Evolutionary conservation across 1,140 invertebrate species (phyloP).

Genomic region (Bathynomus jamesi): DNA sequence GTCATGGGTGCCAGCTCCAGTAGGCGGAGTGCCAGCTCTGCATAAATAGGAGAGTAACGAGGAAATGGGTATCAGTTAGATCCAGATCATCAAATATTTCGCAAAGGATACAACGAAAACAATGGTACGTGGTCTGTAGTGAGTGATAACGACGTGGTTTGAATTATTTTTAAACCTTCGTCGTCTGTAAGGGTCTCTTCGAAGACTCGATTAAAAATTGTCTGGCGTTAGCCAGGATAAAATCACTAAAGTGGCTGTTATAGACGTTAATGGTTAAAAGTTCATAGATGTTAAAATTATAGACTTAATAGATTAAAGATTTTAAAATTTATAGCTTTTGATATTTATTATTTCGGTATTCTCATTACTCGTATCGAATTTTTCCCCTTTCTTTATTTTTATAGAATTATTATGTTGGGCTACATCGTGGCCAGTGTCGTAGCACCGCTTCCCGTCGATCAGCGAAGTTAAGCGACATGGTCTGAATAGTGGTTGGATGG

Average conservation of each 20-base stretch:
- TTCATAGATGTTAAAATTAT: too few species aligned
- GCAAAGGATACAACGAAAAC: background rate
- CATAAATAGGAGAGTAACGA: background rate
- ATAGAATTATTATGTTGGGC: too few species aligned
- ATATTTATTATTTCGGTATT: too few species aligned
- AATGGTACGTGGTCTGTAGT: background rate
- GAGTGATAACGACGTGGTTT: background rate
- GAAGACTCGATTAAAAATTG: background rate
- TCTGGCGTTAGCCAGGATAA: background rate
- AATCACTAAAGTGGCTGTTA: background rate
- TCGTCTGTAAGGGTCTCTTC: background rate
- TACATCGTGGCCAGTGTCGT: too few species aligned
- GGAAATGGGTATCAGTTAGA: background rate
- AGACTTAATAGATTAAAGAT: too few species aligned
- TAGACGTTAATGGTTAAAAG: background rate
- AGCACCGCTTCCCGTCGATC: too few species aligned
- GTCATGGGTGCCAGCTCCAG: background rate
- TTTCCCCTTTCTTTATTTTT: too few species aligned
- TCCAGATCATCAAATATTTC: background rate
- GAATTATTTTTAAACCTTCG: background rate
- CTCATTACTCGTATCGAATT: too few species aligned
- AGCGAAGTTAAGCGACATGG: too few species aligned
- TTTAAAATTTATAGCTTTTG: too few species aligned
- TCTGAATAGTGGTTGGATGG: too few species aligned
- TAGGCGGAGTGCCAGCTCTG: background rate